Base-by-base conservation (phyloP, 2,113 vertebrate species). In the Ornithorhynchus anatinus region DNA sequence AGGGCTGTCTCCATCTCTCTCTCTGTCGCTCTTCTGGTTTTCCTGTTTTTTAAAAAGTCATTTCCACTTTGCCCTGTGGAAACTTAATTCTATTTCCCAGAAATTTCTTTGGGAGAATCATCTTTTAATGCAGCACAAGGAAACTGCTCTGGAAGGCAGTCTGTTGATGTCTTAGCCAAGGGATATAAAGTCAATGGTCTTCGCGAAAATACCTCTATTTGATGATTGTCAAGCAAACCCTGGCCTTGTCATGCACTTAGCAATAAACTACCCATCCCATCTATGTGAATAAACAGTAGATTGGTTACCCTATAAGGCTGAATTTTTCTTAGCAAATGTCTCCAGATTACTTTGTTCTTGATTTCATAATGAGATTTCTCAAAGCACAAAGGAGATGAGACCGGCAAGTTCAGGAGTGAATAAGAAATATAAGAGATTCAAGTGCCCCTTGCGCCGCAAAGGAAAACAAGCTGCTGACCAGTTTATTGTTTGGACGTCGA, bases 221-320 rank as follows among this genome's bases (percentile, higher is more conserved):
- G 0, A 52, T 48, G 35, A 8, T 75, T 78, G 65, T 82, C 69
- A 85, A 82, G 74, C 59, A 75, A 71, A 70, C 11, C 33, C n/a
- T n/a, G n/a, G n/a, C n/a, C 8, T 64, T 77, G 79, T 39, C 15
- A 39, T 74, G 80, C 40, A 61, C 40, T 17, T 51, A 37, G 20
- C 1, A 25, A 63, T 79, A 62, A 79, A 79, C 66, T 69, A 85
- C 80, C 59, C 77, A 23, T 44, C 61, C 75, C 50, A 79, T 75
- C 70, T 77, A 71, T 14, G 67, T 72, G 32, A 61, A 47, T 79
- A 79, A 80, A 70, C 45, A 77, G 77, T 14, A 39, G 53, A 11
- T 22, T 72, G 79, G 70, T 69, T 48, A 53, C 63, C 59, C 53
- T 9, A 27, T 56, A 45, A 57, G 67, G 35, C 0, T 4, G 52